Percentiles rank a stretch among this genome's conserved stretches.
These are phyloP conservation scores for Cecidostiba fungosa DNA, from an alignment of 2,888 invertebrate species.

Conservation along the genomic window DNA sequence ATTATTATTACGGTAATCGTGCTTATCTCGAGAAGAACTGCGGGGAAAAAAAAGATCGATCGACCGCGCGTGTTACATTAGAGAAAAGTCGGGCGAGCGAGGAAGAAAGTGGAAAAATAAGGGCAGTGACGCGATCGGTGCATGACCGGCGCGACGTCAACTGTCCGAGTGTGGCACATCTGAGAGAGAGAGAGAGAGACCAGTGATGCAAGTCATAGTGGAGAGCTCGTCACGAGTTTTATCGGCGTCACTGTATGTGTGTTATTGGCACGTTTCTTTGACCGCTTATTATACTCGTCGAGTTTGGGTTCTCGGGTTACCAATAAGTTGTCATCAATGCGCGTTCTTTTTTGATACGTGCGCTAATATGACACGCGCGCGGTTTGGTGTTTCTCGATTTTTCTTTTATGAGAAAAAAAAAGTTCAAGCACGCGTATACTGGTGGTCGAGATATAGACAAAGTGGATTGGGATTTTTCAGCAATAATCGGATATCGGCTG, in stretches of 20 bases:
- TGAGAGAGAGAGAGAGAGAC: not conserved
- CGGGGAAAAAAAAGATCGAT: not conserved
- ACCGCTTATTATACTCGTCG: not conserved
- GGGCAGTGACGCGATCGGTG: conserved; percentile 41
- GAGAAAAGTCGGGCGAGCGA: not conserved
- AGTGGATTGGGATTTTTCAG: not conserved
- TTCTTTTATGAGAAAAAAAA: not conserved
- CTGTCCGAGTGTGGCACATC: not conserved
- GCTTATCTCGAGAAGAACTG: not conserved
- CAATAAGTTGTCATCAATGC: not conserved
- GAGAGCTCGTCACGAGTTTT: conserved; percentile 46
- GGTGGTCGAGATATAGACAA: not conserved
- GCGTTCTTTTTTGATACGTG: too few relatives aligned
- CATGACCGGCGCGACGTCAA: not conserved
- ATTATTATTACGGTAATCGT: not conserved
- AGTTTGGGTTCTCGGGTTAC: not conserved
- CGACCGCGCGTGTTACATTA: not conserved
- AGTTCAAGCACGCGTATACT: not conserved
- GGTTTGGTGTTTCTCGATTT: not conserved
- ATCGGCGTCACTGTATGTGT: conserved; percentile 21
- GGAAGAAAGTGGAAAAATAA: conserved; percentile 33
- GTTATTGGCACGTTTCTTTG: not conserved
- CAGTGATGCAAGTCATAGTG: conserved; percentile 24
- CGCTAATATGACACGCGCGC: not conserved
- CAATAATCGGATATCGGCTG: not conserved